Percentiles rank a stretch among this genome's conserved stretches.
phyloP scores from a whole-genome alignment of 2,113 vertebrate genomes.

The Saguinus midas region DNA sequence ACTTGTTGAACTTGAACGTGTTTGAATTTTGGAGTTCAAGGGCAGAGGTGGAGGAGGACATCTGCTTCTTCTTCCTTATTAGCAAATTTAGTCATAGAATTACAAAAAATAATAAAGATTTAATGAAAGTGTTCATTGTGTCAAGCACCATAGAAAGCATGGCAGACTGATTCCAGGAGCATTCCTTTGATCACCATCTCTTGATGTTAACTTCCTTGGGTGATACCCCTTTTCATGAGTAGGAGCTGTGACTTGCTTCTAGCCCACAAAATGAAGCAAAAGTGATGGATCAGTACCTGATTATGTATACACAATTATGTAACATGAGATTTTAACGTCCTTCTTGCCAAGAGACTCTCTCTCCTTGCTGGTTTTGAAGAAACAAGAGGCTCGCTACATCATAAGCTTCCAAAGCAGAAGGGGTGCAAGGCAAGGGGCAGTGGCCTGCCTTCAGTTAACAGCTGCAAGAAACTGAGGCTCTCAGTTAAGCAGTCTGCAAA shows the following conservation, averaged over 20 bases:
- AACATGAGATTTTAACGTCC: rapidly evolving
- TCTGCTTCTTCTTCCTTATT: too few relatives aligned
- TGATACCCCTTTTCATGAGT: rapidly evolving
- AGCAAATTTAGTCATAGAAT: too few relatives aligned
- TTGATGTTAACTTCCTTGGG: rapidly evolving
- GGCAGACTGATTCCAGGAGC: background rate
- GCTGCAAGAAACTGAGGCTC: too few relatives aligned
- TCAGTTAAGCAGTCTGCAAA: background rate
- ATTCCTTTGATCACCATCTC: rapidly evolving
- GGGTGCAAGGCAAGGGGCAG: background rate
- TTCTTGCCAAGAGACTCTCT: background rate
- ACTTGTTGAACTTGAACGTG: too few relatives aligned
- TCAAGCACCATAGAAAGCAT: background rate
- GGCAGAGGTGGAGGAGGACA: too few relatives aligned
- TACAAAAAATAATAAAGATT: too few relatives aligned
- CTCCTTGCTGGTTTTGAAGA: background rate
- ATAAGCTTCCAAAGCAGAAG: background rate
- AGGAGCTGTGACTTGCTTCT: background rate
- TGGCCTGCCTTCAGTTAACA: too few relatives aligned
- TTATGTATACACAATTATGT: background rate
- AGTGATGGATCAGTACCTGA: background rate
- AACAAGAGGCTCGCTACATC: background rate
- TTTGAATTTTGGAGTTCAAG: too few relatives aligned
- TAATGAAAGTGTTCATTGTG: rapidly evolving
- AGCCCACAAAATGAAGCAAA: background rate